Percentiles rank a stretch among this genome's conserved stretches.
Conservation (phyloP, 2,797 vertebrate species). For the Megaceryle alcyon region DNA sequence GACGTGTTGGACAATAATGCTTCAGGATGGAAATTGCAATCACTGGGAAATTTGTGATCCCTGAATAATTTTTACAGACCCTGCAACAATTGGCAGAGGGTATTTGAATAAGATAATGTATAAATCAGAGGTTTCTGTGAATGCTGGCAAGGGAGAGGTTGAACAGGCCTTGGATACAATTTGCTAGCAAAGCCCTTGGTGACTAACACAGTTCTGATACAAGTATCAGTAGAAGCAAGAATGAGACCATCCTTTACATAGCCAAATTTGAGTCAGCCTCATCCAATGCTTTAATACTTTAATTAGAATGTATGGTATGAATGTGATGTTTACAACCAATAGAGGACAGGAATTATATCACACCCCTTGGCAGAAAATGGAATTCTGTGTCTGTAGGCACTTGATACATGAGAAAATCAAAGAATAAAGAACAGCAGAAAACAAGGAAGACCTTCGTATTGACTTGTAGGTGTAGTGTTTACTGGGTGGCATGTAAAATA, state of each 20-base stretch:
- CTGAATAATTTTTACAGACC: not conserved
- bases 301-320: not conserved
- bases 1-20: not conserved
- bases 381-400: not conserved
- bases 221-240: not conserved
- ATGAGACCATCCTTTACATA: not conserved
- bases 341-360: not conserved
- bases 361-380: not conserved
- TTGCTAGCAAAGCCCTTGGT: not conserved
- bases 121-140: not conserved
- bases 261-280: not conserved
- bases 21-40: not conserved
- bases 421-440: not conserved
- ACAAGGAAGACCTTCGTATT: not conserved
- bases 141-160: not conserved
- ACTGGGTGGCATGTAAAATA: not conserved
- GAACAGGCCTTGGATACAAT: not conserved
- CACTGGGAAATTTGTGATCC: not conserved
- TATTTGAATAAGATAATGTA: not conserved
- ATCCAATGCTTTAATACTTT: not conserved
- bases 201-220: not conserved
- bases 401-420: not conserved
- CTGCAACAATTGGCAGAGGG: not conserved
- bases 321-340: not conserved
- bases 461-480: not conserved